Base-by-base conservation (phyloP, 2,888 invertebrate species). In the Orchestes rusci region DNA sequence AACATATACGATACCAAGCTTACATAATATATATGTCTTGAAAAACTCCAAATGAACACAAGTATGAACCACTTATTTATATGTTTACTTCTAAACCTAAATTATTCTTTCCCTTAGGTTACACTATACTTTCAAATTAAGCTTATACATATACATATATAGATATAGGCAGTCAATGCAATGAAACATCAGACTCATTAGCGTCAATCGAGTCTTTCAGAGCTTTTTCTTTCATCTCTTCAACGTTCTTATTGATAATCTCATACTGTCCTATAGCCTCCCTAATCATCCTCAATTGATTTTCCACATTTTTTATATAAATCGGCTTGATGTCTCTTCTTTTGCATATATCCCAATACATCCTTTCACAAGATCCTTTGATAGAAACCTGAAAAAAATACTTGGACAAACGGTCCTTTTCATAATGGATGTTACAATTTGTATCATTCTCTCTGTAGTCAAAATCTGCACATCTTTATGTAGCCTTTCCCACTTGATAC, bases 331-430 rank as follows among this genome's bases (percentile, higher is more conserved):
- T 29, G 2, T 43, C 42, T 29, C 50, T 53, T 13, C 56, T 47
- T 2, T 38, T 7, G 45, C 56, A 56, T 23, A 56, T 51, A 20
- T 53, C 50, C 23, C 36, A n/a, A 36, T 56, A 56, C 34, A 56
- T 48, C 29, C 36, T 45, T 20, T 30, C 20, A 20, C 51, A 50
- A 3, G 48, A 37, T 4, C 51, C 48, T 35, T 47, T 52, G 3
- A 55, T 47, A 7, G 47, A 39, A n/a, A 53, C 46, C 51, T 48
- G 16, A 12, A 46, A 39, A 36, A 35, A 15, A 42, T 15, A 7
- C 12, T 1, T 29, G n/a, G n/a, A n/a, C n/a, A n/a, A n/a, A n/a
- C n/a, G n/a, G n/a, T n/a, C n/a, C n/a, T n/a, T n/a, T n/a, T n/a
- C n/a, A n/a, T n/a, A n/a, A n/a, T n/a, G n/a, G n/a, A n/a, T n/a